These are phyloP conservation scores for Calliopum simillimum DNA, from an alignment of 2,888 invertebrate species.

Conservation along the genomic window DNA sequence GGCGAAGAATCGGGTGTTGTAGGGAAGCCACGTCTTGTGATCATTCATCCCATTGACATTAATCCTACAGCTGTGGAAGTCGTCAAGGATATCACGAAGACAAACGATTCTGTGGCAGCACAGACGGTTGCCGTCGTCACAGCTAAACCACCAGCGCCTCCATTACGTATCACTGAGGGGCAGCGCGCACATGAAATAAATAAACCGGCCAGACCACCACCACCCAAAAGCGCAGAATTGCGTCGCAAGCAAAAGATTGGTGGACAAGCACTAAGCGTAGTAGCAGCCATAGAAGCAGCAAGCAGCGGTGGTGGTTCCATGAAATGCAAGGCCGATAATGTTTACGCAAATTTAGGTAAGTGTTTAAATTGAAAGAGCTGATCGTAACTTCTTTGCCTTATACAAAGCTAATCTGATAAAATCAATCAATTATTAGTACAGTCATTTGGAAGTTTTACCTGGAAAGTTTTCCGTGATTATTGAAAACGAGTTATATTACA, in stretches of 20 bases:
- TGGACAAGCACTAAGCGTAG: constrained; percentile 40
- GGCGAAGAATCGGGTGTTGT: constrained; percentile 61
- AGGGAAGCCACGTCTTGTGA: constrained; percentile 80
- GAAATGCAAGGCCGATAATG: constrained; percentile 70
- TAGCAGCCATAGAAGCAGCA: constrained; percentile 29
- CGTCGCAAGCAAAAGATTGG: constrained; percentile 71
- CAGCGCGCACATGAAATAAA: constrained; percentile 68
- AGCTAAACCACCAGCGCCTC: constrained; percentile 78
- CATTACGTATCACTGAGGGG: constrained; percentile 70
- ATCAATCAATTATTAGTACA: too few relatives aligned
- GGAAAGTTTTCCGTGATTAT: too few relatives aligned
- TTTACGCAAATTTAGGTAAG: constrained; percentile 85
- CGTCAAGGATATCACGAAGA: constrained; percentile 73
- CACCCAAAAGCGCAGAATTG: constrained; percentile 76
- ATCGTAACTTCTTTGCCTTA: too few relatives aligned
- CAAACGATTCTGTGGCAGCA: constrained; percentile 59
- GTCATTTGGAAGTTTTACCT: too few relatives aligned
- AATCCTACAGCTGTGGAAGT: constrained; percentile 86
- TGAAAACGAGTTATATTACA: too few relatives aligned
- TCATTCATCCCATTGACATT: constrained; percentile 88
- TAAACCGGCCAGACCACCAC: constrained; percentile 79
- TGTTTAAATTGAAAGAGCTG: constrained; percentile 46
- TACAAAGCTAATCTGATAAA: too few relatives aligned
- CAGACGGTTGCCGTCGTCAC: constrained; percentile 64
- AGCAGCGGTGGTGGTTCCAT: constrained; percentile 56